phyloP scores from a whole-genome alignment of 2,113 vertebrate genomes.

The Gallinago paraguaiae region DNA sequence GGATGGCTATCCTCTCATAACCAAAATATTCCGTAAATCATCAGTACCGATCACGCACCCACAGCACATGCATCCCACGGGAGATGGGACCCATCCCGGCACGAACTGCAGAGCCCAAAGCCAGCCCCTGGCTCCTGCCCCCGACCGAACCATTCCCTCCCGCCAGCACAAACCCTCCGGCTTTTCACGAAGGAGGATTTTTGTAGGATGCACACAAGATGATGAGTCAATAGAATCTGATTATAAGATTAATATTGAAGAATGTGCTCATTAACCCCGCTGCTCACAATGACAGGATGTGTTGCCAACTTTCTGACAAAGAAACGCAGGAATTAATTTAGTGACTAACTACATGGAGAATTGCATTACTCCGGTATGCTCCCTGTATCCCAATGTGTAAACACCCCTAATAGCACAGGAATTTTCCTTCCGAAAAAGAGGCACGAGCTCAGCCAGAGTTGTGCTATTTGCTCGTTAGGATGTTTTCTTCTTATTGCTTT shows the following conservation, averaged over 20 bases:
- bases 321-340: neutral
- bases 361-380: neutral
- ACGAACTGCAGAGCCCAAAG: neutral
- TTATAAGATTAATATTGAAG: neutral
- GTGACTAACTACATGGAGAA: neutral
- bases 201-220: neutral
- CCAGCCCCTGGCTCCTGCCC: neutral
- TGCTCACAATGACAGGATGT: neutral
- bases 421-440: neutral
- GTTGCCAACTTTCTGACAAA: slow-evolving; percentile 14
- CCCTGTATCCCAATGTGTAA: neutral
- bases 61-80: accelerated
- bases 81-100: neutral
- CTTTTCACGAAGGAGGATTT: neutral
- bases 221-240: neutral
- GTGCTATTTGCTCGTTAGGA: neutral
- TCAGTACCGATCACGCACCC: neutral
- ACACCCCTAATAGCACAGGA: neutral
- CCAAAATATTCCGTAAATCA: neutral
- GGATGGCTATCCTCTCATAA: neutral
- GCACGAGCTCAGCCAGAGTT: neutral
- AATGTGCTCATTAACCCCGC: neutral
- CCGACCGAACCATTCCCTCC: neutral
- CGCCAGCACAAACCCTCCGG: neutral
- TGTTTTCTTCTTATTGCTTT: neutral